Percentiles rank a stretch among this genome's conserved stretches.
These are phyloP conservation scores for Xanthia togata DNA, from an alignment of 2,888 invertebrate genomes.

Conservation along the genomic window DNA sequence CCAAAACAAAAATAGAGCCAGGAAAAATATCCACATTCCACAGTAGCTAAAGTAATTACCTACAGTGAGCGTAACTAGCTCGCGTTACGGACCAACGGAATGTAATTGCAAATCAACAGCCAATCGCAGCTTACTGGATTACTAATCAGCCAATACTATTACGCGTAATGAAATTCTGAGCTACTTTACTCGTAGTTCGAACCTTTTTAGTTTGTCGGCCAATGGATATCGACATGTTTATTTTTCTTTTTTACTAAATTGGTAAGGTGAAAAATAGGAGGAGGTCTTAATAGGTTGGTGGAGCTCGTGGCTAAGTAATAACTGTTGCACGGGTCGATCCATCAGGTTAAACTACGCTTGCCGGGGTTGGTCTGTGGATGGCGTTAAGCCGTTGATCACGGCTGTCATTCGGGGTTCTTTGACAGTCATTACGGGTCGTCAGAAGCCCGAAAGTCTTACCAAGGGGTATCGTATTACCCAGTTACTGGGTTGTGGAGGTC, in stretches of 20 bases:
- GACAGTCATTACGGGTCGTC: too few relatives aligned
- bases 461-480: too few relatives aligned
- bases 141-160: constrained; percentile 61
- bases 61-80: constrained; percentile 61
- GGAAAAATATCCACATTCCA: constrained; percentile 8
- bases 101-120: constrained; percentile 65
- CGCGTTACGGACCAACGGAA: constrained; percentile 45
- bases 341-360: too few relatives aligned
- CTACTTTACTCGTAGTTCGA: constrained; percentile 12
- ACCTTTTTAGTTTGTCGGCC: constrained; percentile 1
- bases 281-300: too few relatives aligned
- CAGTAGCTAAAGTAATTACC: constrained; percentile 49
- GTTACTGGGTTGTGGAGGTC: too few relatives aligned
- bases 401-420: too few relatives aligned
- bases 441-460: too few relatives aligned
- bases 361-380: too few relatives aligned
- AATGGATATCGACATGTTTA: neutral
- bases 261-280: neutral
- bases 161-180: constrained; percentile 36
- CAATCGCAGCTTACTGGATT: constrained; percentile 69
- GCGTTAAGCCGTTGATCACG: too few relatives aligned
- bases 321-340: too few relatives aligned
- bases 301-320: too few relatives aligned
- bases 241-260: neutral
- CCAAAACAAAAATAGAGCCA: neutral